Evolutionary conservation across 2,113 vertebrate genomes (phyloP).

Genomic region (Vireo altiloquus): DNA sequence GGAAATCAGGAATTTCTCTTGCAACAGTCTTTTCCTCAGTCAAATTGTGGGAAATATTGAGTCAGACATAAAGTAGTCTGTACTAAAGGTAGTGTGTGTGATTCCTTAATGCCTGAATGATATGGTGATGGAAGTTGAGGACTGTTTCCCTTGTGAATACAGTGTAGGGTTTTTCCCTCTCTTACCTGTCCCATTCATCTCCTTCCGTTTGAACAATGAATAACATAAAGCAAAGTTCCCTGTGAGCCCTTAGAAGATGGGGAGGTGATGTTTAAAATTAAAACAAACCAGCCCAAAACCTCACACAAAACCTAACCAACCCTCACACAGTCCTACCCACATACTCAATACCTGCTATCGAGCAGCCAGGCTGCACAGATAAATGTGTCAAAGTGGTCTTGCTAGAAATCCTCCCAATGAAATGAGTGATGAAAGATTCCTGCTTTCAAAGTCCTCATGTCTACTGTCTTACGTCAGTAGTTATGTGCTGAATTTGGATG

Average conservation of each 20-base stretch:
- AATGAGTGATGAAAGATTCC: background rate
- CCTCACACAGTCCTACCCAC: fast-evolving
- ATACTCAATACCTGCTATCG: background rate
- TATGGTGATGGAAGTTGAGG: background rate
- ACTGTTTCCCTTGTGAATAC: background rate
- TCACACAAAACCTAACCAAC: background rate
- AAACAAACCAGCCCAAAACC: background rate
- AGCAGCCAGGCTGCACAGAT: background rate
- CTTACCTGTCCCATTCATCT: background rate
- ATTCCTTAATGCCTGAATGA: background rate
- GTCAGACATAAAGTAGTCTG: background rate
- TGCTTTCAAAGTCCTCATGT: background rate
- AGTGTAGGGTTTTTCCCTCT: fast-evolving
- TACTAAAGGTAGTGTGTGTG: background rate
- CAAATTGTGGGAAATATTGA: background rate
- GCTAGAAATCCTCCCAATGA: background rate
- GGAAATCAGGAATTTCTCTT: background rate
- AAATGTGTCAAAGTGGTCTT: background rate
- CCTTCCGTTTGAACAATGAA: background rate
- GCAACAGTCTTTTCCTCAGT: background rate
- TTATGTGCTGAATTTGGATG: background rate
- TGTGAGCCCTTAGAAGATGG: background rate
- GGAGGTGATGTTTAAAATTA: background rate
- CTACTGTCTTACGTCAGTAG: background rate
- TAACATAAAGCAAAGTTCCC: background rate